phyloP scores from a whole-genome alignment of 2,797 vertebrate species.

The Halcyon leucocephala region DNA sequence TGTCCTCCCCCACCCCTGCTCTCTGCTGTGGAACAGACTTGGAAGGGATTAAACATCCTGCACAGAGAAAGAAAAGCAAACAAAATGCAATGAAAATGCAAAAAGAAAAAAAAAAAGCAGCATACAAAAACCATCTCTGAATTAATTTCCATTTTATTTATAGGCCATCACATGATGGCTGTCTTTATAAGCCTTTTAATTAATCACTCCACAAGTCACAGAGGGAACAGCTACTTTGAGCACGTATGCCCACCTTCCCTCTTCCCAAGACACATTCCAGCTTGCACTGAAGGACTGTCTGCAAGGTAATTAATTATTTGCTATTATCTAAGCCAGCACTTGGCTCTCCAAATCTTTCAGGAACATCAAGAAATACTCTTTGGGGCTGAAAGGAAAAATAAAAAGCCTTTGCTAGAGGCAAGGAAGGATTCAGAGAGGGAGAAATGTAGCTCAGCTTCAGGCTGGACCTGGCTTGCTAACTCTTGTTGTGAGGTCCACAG shows the following conservation, averaged over 20 bases:
- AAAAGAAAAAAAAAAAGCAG: not conserved
- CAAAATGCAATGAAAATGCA: not conserved
- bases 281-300: not conserved
- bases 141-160: conserved; percentile 28
- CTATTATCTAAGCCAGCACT: not conserved
- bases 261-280: not conserved
- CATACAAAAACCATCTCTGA: not conserved
- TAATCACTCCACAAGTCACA: not conserved
- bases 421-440: not conserved
- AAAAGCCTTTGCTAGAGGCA: not conserved
- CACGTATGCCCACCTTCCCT: not conserved
- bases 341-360: not conserved
- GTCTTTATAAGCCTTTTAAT: conserved; percentile 17
- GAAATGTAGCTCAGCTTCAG: not conserved
- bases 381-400: not conserved
- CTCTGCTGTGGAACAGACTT: not conserved
- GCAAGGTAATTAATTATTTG: conserved; percentile 25
- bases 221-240: not conserved
- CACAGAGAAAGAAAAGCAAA: conserved; percentile 12
- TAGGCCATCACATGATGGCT: not conserved
- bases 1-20: not conserved
- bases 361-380: not conserved
- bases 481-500: not conserved
- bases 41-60: not conserved
- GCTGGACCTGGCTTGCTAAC: not conserved